A percentile compares a stretch with the other conserved stretches of the same genome.
These are phyloP conservation scores for Haemorhous mexicanus DNA, from an alignment of 2,113 vertebrate species.

Conservation along the genomic window DNA sequence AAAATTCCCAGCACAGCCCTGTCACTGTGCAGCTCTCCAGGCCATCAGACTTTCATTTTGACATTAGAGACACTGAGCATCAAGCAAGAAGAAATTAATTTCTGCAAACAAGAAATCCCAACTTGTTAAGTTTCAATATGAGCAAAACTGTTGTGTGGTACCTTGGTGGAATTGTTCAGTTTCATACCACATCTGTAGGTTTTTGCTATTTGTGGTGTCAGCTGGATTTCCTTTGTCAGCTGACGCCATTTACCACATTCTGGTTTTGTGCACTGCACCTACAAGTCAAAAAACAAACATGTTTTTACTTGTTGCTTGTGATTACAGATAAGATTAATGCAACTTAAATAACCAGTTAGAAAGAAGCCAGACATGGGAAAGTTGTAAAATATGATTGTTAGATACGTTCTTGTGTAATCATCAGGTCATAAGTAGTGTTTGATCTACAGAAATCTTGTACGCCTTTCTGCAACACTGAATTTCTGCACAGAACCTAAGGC, in stretches of 20 bases:
- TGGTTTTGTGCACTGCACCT: slow-evolving; percentile 92
- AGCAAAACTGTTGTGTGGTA: slow-evolving; percentile 36
- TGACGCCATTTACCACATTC: slow-evolving; percentile 96
- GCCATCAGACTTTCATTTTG: background rate
- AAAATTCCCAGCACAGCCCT: background rate
- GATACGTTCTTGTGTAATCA: background rate
- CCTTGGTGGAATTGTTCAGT: slow-evolving; percentile 84
- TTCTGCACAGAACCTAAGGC: background rate
- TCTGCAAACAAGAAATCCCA: background rate
- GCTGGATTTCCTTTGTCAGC: slow-evolving; percentile 93
- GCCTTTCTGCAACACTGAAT: background rate
- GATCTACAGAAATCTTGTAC: background rate
- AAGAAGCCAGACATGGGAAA: background rate
- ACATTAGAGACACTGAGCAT: background rate
- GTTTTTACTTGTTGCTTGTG: slow-evolving; percentile 21
- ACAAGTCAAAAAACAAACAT: slow-evolving; percentile 15
- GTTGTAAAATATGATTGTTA: background rate
- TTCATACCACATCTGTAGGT: slow-evolving; percentile 93
- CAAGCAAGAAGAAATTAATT: background rate
- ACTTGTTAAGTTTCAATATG: background rate
- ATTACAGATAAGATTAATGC: background rate
- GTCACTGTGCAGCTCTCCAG: background rate
- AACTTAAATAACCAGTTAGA: background rate
- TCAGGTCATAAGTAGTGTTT: background rate
- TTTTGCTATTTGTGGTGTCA: slow-evolving; percentile 86